These are phyloP conservation scores for Falco punctatus DNA, from an alignment of 2,113 vertebrate species.

Conservation along the genomic window DNA sequence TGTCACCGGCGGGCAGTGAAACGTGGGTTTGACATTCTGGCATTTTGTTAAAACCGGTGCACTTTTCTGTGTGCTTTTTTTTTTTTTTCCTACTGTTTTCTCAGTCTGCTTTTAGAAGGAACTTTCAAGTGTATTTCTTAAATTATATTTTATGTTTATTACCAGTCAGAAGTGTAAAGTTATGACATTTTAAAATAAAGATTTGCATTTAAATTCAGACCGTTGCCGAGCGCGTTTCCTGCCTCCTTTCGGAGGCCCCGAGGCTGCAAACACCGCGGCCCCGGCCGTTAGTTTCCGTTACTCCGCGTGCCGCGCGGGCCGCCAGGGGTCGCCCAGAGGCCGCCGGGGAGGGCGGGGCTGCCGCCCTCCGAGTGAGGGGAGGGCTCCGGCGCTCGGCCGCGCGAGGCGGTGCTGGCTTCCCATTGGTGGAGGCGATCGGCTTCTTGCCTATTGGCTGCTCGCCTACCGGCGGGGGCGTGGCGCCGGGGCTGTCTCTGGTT, in stretches of 20 bases:
- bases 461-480: rapidly evolving
- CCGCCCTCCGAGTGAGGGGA: too few relatives aligned
- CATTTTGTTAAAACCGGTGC: neutral
- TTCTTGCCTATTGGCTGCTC: neutral
- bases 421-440: neutral
- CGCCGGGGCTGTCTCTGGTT: rapidly evolving
- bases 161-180: constrained; percentile 16
- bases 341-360: neutral
- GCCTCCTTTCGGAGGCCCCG: too few relatives aligned
- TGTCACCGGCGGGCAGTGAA: neutral
- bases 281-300: neutral
- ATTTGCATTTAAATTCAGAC: constrained; percentile 38
- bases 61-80: neutral
- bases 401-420: neutral
- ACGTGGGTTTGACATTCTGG: neutral
- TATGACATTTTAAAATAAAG: constrained; percentile 49
- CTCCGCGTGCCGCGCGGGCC: neutral
- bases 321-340: neutral
- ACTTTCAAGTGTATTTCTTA: constrained; percentile 40
- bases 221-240: neutral
- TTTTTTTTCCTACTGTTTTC: constrained; percentile 17
- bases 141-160: constrained; percentile 55
- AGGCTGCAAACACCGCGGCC: neutral
- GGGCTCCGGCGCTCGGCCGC: neutral
- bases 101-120: constrained; percentile 41